phyloP scores from a whole-genome alignment of 2,113 vertebrate species.

The Gallinago undulata region DNA sequence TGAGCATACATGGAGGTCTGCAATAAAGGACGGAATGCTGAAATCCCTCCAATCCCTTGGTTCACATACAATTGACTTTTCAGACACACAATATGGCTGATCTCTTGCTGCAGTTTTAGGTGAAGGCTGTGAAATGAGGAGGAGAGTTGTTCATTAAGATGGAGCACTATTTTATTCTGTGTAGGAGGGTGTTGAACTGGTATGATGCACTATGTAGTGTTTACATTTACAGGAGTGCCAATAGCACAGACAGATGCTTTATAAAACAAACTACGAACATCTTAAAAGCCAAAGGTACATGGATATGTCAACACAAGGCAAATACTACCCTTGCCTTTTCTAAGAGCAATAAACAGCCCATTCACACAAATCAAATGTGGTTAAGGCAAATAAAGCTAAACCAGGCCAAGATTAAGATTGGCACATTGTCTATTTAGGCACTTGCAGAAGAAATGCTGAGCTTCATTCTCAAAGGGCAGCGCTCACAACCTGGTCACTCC shows the following conservation, averaged over 20 bases:
- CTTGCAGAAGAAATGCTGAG: not conserved
- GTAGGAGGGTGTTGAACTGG: conserved; percentile 1
- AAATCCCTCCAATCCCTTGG: not conserved
- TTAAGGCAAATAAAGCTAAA: conserved; percentile 46
- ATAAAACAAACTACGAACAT: not conserved
- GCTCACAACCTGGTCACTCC: not conserved
- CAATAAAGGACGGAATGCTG: not conserved
- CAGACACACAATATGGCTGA: not conserved
- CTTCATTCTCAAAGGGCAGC: not conserved
- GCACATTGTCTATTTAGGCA: not conserved
- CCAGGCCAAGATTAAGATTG: not conserved
- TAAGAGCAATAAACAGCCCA: not conserved
- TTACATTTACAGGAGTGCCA: conserved; percentile 7
- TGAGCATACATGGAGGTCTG: not conserved
- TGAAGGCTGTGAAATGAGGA: not conserved
- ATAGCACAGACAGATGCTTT: conserved; percentile 6
- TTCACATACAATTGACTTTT: not conserved
- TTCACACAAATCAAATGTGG: not conserved
- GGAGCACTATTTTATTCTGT: not conserved
- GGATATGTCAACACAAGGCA: not conserved
- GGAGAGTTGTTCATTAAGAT: not conserved
- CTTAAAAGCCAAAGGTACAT: not conserved
- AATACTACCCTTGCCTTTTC: not conserved
- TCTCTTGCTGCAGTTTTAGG: not conserved
- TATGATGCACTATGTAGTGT: not conserved